Conservation (phyloP, 2,113 vertebrate genomes). For the Uria aalge region DNA sequence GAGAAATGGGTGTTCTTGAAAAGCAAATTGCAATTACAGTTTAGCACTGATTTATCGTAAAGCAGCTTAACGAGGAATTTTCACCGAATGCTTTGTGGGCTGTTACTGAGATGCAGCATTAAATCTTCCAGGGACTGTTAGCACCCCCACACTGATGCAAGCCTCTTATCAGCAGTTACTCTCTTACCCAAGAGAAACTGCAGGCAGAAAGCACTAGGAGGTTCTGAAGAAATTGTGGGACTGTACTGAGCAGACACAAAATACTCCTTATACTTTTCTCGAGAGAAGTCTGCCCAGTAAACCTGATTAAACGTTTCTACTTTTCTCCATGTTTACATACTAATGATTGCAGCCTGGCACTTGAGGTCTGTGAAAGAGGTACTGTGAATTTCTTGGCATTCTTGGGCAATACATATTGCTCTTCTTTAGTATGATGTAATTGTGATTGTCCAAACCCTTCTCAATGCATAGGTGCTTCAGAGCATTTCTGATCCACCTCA, state of each 20-base stretch:
- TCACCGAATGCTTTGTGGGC: not conserved
- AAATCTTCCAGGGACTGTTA: not conserved
- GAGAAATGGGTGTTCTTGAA: constrained; percentile 32
- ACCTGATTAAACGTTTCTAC: not conserved
- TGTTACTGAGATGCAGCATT: not conserved
- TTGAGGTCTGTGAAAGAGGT: not conserved
- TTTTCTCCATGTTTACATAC: not conserved
- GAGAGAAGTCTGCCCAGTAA: not conserved
- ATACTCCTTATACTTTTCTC: not conserved
- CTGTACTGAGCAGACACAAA: not conserved
- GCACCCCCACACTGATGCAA: not conserved
- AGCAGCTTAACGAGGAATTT: constrained; percentile 6
- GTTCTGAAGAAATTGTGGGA: not conserved
- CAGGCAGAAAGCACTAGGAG: not conserved
- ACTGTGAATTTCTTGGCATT: not conserved
- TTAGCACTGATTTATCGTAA: constrained; percentile 3
- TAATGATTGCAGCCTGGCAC: not conserved
- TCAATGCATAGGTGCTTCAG: not conserved
- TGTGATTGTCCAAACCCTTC: not conserved
- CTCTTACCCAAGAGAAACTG: not conserved
- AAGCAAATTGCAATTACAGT: constrained; percentile 41
- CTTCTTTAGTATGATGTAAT: not conserved
- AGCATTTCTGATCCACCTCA: not conserved
- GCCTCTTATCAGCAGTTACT: not conserved
- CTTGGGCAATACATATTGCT: not conserved